Evolutionary conservation across 2,797 vertebrate genomes (phyloP).

Genomic region (Molossus molossus): DNA sequence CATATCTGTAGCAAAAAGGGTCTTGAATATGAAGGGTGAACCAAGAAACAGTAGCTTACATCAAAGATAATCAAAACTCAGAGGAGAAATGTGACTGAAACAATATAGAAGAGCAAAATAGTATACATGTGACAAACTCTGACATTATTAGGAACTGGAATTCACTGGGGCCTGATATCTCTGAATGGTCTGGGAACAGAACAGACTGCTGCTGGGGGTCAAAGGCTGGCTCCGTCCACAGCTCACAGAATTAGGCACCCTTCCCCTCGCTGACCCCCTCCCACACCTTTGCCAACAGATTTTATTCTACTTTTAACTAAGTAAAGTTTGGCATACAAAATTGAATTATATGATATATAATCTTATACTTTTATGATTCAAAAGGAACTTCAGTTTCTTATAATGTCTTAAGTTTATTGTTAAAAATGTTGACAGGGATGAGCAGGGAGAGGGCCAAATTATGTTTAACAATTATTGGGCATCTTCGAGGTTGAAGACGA

Average conservation of each 20-base stretch:
- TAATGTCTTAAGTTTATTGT: background rate
- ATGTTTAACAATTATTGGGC: conserved; percentile 2
- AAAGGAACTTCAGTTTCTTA: conserved; percentile 51
- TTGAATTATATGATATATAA: background rate
- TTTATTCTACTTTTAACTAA: conserved; percentile 48
- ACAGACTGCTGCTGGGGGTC: background rate
- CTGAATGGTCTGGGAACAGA: background rate
- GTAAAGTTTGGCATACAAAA: background rate
- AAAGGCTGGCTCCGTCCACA: background rate
- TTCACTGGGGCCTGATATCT: background rate
- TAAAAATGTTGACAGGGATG: conserved; percentile 11
- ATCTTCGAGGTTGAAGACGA: background rate
- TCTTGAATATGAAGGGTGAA: conserved; percentile 26
- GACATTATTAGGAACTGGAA: background rate
- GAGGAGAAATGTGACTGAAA: background rate
- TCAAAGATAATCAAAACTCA: conserved; percentile 19
- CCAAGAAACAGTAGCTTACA: conserved; percentile 9
- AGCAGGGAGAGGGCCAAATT: background rate
- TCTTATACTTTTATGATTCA: conserved; percentile 4
- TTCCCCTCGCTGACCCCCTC: background rate
- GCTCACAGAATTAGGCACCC: background rate
- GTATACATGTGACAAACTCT: background rate
- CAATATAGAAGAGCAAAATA: background rate
- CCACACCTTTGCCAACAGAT: background rate
- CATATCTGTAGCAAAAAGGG: background rate